These are phyloP conservation scores for Rhinopithecus roxellana DNA, from an alignment of 2,113 vertebrate species.

Conservation along the genomic window DNA sequence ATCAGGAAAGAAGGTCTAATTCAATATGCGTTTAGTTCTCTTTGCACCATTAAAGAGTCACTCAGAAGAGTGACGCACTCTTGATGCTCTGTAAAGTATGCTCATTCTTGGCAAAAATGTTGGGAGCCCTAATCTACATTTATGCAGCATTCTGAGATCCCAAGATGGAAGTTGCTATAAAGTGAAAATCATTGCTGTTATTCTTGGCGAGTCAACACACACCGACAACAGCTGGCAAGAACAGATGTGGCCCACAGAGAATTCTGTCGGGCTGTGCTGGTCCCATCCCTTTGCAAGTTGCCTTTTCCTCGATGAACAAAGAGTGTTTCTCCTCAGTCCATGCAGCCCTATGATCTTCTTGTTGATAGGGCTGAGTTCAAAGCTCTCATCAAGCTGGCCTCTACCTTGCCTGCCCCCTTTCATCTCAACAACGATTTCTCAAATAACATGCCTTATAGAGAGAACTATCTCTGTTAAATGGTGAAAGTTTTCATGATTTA, in stretches of 20 bases:
- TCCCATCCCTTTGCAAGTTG: neutral
- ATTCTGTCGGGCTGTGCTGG: constrained; percentile 37
- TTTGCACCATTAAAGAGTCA: neutral
- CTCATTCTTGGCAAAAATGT: constrained; percentile 28
- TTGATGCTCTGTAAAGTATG: neutral
- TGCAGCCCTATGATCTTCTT: neutral
- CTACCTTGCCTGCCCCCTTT: neutral
- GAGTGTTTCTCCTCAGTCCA: constrained; percentile 22
- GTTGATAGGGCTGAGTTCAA: neutral
- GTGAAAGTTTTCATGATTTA: neutral
- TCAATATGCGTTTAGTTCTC: neutral
- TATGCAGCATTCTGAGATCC: constrained; percentile 72
- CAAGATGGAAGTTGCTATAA: constrained; percentile 78
- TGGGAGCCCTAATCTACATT: constrained; percentile 60
- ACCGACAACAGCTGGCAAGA: constrained; percentile 67
- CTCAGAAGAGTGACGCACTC: neutral
- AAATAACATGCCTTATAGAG: neutral
- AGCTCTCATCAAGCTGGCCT: neutral
- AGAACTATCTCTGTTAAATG: neutral
- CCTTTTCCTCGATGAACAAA: constrained; percentile 17
- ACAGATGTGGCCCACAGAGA: constrained; percentile 58
- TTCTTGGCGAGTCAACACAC: constrained; percentile 68
- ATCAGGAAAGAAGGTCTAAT: neutral
- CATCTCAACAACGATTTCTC: neutral
- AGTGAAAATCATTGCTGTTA: constrained; percentile 78